Conservation (phyloP, 2,888 invertebrate species). For the Heliconius sara region DNA sequence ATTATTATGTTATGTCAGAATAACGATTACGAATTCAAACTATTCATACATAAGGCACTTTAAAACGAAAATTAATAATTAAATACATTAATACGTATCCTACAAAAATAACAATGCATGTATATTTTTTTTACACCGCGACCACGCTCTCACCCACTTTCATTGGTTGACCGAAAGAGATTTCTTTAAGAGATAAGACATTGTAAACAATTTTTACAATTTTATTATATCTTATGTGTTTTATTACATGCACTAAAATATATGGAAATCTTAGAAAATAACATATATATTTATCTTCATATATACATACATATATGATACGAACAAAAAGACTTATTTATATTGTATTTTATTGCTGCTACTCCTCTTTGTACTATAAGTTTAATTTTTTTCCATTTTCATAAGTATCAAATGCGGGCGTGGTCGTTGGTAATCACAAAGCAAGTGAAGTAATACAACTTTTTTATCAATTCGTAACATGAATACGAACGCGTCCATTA, state of each 20-base stretch:
- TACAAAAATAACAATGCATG: too few relatives aligned
- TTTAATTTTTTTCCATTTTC: neutral
- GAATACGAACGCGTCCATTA: slow-evolving; percentile 45
- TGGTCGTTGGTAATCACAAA: slow-evolving; percentile 27
- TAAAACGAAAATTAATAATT: neutral
- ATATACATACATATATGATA: too few relatives aligned
- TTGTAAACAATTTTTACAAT: too few relatives aligned
- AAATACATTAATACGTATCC: too few relatives aligned
- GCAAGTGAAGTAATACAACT: slow-evolving; percentile 36
- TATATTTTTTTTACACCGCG: too few relatives aligned
- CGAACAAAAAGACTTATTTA: neutral
- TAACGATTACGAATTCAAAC: slow-evolving; percentile 38
- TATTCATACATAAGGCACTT: slow-evolving; percentile 29
- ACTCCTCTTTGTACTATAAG: neutral
- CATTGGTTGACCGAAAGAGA: too few relatives aligned
- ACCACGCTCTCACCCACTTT: too few relatives aligned
- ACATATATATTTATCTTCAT: neutral
- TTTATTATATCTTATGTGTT: too few relatives aligned
- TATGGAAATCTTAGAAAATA: neutral
- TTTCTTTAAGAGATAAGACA: too few relatives aligned
- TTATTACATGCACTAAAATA: too few relatives aligned
- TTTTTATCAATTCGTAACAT: slow-evolving; percentile 48
- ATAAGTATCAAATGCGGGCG: neutral
- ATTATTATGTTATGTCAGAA: slow-evolving; percentile 43
- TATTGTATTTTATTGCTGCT: neutral